Evolutionary conservation across 2,113 vertebrate species (phyloP).

Genomic region (Salvelinus namaycush): DNA sequence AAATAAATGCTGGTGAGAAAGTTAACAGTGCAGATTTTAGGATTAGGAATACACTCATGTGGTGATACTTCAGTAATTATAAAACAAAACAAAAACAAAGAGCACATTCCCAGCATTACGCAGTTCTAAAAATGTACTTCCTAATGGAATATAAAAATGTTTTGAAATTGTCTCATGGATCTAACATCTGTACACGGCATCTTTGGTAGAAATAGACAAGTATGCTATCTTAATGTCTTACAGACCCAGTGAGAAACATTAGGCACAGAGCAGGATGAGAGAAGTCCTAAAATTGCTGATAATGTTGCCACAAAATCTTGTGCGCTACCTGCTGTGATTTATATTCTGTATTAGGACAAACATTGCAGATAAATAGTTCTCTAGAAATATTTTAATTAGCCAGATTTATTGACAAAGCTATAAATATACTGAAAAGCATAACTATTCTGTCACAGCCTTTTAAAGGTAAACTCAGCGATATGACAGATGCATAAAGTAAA

Average conservation of each 20-base stretch:
- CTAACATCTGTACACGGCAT: background rate
- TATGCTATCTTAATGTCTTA: background rate
- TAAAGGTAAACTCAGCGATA: too few species aligned
- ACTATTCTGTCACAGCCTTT: background rate
- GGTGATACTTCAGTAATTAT: background rate
- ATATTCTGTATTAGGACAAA: background rate
- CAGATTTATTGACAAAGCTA: background rate
- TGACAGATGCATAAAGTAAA: too few species aligned
- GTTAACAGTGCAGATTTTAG: background rate
- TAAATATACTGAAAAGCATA: background rate
- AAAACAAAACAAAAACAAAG: background rate
- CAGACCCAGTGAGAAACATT: background rate
- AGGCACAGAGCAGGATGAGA: background rate
- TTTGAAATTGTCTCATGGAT: background rate
- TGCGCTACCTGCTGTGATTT: background rate
- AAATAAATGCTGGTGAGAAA: background rate
- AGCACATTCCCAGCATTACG: background rate
- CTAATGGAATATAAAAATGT: too few species aligned
- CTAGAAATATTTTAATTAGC: background rate
- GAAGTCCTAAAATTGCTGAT: background rate
- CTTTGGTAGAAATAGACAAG: background rate
- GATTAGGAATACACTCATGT: background rate
- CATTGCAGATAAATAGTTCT: constrained; percentile 1
- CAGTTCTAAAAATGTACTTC: background rate
- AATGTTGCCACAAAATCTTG: background rate